Evolutionary conservation across 2,113 vertebrate species (phyloP), one percentile per base, ranked within the genome.

Genomic region (Chrysochloris asiatica): DNA sequence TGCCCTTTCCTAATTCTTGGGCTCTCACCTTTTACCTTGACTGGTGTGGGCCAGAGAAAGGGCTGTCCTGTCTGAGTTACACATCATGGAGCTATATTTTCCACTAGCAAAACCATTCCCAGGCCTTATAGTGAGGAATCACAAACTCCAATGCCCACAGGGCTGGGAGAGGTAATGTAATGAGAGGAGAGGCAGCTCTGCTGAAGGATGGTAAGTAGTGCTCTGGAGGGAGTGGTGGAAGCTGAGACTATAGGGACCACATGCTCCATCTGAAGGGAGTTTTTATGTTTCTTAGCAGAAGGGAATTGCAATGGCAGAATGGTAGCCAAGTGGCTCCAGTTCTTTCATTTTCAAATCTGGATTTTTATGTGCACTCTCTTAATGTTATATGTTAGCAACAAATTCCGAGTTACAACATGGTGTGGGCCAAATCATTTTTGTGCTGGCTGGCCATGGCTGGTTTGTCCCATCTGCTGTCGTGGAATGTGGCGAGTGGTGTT

Each of bases 271-370:
- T 19, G 6, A 54, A 5, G 13, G 56, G 30, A 33, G 47, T 3
- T 3, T 3, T 3, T 38, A 6, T 43, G 28, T 11, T 91, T 75
- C 41, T 16, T 13, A 22, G 41, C 43, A 21, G 45, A 69, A 50
- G 85, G 33, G 38, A 30, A 45, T 2, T 65, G 30, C 26, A 3
- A 1, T 4, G 33, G 28, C 22, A 11, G 67, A 30, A 26, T 17
- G 30, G 65, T 33, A 19, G 30, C 43, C 50, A 26, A 14, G 54
- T 41, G 65, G 71, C 83, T 84, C 36, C 48, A 50, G 50, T 80
- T 67, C 50, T 81, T 84, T 50, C 48, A 2, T 33, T 89, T 81
- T 82, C 67, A 56, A 41, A 85, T 92, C 54, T 52, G 84, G 50
- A 38, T 54, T 86, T 80, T 63, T 76, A 36, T 33, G 86, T 75